These are phyloP conservation scores for Anas bernieri DNA, from an alignment of 2,797 vertebrate genomes.

Conservation along the genomic window DNA sequence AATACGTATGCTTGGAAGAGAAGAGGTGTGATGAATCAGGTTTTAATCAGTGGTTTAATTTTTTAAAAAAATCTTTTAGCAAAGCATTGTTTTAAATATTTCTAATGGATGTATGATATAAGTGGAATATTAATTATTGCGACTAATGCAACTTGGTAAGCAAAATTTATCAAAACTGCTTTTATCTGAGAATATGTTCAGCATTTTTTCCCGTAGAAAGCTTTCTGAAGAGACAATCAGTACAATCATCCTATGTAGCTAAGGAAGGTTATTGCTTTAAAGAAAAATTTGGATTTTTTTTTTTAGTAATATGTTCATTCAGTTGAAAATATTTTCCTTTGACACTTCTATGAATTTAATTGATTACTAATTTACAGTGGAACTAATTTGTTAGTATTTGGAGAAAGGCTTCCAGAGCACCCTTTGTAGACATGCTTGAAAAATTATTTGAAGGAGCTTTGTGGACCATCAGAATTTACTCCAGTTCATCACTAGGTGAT, in stretches of 20 bases:
- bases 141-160: background rate
- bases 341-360: background rate
- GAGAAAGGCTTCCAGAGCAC: background rate
- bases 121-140: background rate
- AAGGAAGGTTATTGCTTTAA: background rate
- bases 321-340: background rate
- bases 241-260: background rate
- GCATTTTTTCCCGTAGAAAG: background rate
- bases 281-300: background rate
- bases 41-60: background rate
- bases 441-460: background rate
- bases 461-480: background rate
- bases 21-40: background rate
- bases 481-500: background rate
- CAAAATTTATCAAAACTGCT: background rate
- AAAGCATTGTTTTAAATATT: background rate
- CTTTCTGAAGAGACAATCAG: background rate
- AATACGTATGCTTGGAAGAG: background rate
- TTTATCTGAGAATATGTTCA: background rate
- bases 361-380: background rate
- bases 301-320: background rate
- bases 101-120: background rate
- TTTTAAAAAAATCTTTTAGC: background rate
- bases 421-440: background rate
- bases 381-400: background rate